Base-by-base conservation (phyloP, 2,888 invertebrate species). In the Coenonympha glycerion region DNA sequence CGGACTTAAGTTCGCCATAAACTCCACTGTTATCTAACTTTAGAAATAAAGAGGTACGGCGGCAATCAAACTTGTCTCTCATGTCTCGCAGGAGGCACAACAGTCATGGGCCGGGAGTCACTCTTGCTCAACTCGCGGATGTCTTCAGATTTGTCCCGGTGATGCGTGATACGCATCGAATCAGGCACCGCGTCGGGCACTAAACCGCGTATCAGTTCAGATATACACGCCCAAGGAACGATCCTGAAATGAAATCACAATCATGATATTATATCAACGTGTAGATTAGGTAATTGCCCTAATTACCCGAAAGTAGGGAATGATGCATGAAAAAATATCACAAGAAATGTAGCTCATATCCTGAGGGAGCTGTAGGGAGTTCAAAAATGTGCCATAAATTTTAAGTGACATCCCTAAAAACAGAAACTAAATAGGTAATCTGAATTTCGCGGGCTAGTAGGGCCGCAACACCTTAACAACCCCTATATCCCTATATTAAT, bases 221-320 rank as follows among this genome's bases (percentile, higher is more conserved):
- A 89, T 49, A 89, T 79, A 57, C 92, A 92, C 11, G 88, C 80
- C 93, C 92, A 93, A 11, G 94, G 94, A 56, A 94, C 88, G 44
- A 92, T 60, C 90, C 94, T 94, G 79, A n/a, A 87, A 82, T 16
- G 73, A 36, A 22, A 22, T 30, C 6, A 21, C 13, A n/a, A n/a
- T n/a, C n/a, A n/a, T n/a, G n/a, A n/a, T n/a, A n/a, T n/a, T n/a
- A n/a, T n/a, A n/a, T n/a, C n/a, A n/a, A n/a, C n/a, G n/a, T n/a
- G n/a, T n/a, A n/a, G n/a, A n/a, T n/a, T n/a, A n/a, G n/a, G n/a
- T n/a, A n/a, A n/a, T n/a, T n/a, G n/a, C n/a, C n/a, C n/a, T n/a
- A n/a, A n/a, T n/a, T n/a, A n/a, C n/a, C n/a, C n/a, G n/a, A n/a
- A n/a, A n/a, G n/a, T n/a, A n/a, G n/a, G n/a, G n/a, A n/a, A n/a